A percentile compares a stretch with the other conserved stretches of the same genome.
These are phyloP conservation scores for Mycteria americana DNA, from an alignment of 2,797 vertebrate species.

Conservation along the genomic window DNA sequence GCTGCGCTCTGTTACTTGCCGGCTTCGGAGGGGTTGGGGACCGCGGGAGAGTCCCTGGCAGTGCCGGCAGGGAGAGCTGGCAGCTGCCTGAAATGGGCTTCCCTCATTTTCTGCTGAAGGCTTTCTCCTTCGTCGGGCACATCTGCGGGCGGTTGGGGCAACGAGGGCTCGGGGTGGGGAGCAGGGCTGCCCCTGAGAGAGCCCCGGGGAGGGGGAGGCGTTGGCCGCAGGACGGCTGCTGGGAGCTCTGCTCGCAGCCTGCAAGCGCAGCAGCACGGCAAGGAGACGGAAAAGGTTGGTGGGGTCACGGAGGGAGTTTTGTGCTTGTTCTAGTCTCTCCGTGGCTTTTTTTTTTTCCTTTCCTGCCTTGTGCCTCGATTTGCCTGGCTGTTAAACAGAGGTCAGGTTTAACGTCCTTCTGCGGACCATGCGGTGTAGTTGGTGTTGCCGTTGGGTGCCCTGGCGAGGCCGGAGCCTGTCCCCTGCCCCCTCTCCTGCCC, in stretches of 20 bases:
- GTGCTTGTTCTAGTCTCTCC: background rate
- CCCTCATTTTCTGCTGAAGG: background rate
- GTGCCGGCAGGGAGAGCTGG: background rate
- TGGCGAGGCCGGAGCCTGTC: background rate
- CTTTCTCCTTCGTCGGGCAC: background rate
- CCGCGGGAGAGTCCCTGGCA: accelerated
- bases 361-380: background rate
- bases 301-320: accelerated
- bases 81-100: background rate
- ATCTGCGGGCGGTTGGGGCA: background rate
- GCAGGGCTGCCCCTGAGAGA: background rate
- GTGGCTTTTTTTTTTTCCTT: background rate
- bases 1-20: background rate
- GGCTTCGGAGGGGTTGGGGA: background rate
- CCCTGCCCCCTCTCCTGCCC: background rate
- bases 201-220: accelerated
- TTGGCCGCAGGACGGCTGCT: accelerated
- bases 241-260: background rate
- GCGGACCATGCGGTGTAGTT: accelerated
- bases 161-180: background rate
- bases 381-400: background rate
- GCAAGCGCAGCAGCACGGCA: accelerated
- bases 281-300: background rate
- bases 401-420: accelerated
- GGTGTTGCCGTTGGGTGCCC: background rate